Base-by-base conservation (phyloP, 1,140 invertebrate species). In the Temnothorax curvispinosus region DNA sequence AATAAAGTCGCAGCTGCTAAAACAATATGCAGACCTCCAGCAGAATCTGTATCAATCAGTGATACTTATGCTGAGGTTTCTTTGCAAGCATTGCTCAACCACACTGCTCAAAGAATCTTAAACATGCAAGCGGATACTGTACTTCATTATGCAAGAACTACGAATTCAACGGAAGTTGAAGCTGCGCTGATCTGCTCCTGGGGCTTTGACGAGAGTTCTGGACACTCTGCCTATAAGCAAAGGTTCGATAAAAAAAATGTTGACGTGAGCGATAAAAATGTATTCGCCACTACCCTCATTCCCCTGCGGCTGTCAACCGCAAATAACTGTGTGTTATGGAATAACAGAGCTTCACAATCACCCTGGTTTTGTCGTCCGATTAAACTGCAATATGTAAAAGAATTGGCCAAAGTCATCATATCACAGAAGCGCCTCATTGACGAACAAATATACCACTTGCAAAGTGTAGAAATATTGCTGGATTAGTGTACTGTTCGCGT, bases 301-400 rank as follows among this genome's bases (percentile, higher is more conserved):
- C 27, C 27, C 27, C 27, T 27, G 27, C 27, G 27, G 27, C 27
- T 27, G 27, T 27, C 27, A 27, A 27, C 27, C 27, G 27, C 27
- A 1, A 27, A 27, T 27, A 27, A 27, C 27, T 27, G 0, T 27
- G 27, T 27, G 27, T 74, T 85, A 52, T 85, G 81, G 69, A 56
- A 54, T 21, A 85, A 85, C 44, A 32, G 50, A 50, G 21, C 81
- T 41, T 38, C 81, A 7, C 56, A 74, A 35, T 85, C 81, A 35
- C 6, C 44, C 2, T 41, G 81, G 56, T 74, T 85, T 85, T 85
- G 81, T 32, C 50, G 69, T 1, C 81, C 81, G 11, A 69, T 69
- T 11, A 69, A 69, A 21, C 6, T 69, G 3, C 9, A 69, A 13
- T 69, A 6, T 69, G 3, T 15, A n/a, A 85, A 85, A 7, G 58